phyloP scores from a whole-genome alignment of 2,797 vertebrate species.

The Odontamblyopus lacepedii region DNA sequence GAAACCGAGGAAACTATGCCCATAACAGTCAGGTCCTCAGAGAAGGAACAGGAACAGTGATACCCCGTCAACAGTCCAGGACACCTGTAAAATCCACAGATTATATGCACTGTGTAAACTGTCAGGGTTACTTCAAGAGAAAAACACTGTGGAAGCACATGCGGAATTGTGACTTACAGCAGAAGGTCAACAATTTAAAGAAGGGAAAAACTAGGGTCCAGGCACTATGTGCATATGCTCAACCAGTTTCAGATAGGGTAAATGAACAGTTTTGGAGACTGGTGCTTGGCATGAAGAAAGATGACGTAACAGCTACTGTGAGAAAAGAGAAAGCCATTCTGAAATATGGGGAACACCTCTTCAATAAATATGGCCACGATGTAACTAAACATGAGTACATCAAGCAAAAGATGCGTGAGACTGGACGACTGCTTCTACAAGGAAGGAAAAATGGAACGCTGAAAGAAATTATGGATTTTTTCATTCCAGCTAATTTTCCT shows the following conservation, averaged over 20 bases:
- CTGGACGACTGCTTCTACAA: slow-evolving; percentile 17
- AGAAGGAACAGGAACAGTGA: too few species aligned
- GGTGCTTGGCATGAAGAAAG: neutral
- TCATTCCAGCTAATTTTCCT: slow-evolving; percentile 27
- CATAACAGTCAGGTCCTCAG: too few species aligned
- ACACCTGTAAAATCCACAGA: too few species aligned
- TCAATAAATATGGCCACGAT: slow-evolving; percentile 16
- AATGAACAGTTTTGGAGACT: slow-evolving; percentile 1
- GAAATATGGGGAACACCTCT: slow-evolving; percentile 2
- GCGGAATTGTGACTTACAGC: neutral
- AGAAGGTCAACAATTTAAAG: neutral
- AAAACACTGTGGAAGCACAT: neutral
- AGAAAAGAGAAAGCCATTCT: neutral
- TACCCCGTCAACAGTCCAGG: too few species aligned
- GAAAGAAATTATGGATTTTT: slow-evolving; percentile 21
- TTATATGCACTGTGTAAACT: neutral
- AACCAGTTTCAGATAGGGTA: too few species aligned
- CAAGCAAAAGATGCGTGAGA: slow-evolving; percentile 36
- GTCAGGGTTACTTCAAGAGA: neutral
- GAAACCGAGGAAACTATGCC: too few species aligned
- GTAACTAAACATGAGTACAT: slow-evolving; percentile 31
- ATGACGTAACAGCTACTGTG: neutral
- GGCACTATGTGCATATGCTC: too few species aligned
- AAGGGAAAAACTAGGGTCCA: too few species aligned
- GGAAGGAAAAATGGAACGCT: slow-evolving; percentile 18